Conservation (phyloP, 2,888 invertebrate species). For the Acronicta alni region DNA sequence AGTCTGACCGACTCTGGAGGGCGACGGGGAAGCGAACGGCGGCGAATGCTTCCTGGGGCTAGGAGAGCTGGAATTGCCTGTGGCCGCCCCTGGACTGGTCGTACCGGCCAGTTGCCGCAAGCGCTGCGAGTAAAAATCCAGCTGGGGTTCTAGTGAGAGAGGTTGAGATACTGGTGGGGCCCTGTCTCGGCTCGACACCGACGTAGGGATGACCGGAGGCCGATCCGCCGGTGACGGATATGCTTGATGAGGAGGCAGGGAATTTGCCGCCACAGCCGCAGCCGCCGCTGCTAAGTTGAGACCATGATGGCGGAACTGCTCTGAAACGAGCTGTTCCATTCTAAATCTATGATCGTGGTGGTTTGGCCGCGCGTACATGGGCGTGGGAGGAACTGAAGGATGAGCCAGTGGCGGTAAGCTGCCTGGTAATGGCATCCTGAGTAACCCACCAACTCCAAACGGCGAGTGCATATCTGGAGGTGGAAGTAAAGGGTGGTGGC, state of each 20-base stretch:
- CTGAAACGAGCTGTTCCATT: constrained; percentile 95
- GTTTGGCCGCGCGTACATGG: constrained; percentile 93
- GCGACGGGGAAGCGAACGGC: constrained; percentile 94
- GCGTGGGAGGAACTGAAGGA: constrained; percentile 92
- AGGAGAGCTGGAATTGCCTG: constrained; percentile 94
- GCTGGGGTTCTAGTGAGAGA: constrained; percentile 94
- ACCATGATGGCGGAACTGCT: constrained; percentile 94
- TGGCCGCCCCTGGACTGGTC: constrained; percentile 97
- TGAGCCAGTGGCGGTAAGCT: constrained; percentile 90
- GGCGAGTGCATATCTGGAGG: constrained; percentile 93
- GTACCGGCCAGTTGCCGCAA: constrained; percentile 99
- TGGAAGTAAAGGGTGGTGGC: constrained; percentile 91
- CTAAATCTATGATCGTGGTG: constrained; percentile 94
- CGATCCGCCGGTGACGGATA: constrained; percentile 90
- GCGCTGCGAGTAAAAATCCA: constrained; percentile 99
- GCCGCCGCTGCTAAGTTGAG: constrained; percentile 93
- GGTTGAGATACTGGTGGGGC: constrained; percentile 90
- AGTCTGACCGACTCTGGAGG: constrained; percentile 92
- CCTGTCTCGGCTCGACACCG: constrained; percentile 85
- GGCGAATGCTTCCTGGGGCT: constrained; percentile 94
- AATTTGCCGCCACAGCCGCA: constrained; percentile 91
- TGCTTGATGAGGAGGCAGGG: constrained; percentile 90
- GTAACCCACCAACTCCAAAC: constrained; percentile 92
- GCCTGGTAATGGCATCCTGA: constrained; percentile 93
- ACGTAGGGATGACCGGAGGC: constrained; percentile 87